Base-by-base conservation (phyloP, 2,113 vertebrate genomes). In the Xenopus borealis region DNA sequence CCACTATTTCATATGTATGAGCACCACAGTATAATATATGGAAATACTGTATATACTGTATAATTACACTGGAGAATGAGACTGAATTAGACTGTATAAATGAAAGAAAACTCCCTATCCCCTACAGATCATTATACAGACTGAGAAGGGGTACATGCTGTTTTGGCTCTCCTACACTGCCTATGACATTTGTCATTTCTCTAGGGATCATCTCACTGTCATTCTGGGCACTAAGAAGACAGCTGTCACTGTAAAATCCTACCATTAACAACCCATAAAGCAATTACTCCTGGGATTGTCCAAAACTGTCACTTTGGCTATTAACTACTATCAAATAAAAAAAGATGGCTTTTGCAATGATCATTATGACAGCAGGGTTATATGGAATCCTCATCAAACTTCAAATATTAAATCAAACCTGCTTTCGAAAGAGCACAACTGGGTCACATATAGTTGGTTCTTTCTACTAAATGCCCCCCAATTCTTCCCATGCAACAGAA, bases 231-330 rank as follows among this genome's bases (percentile, higher is more conserved):
- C 16, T 58, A 45, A 40, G 72, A 66, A 73, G 72, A 73, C 72
- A 73, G 72, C 72, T 75, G 72, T 75, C 72, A 75, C 72, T 68
- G 72, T 65, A 61, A 67, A 17, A 55, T 67, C 55, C 72, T n/a
- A n/a, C 20, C 23, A 64, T 62, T 75, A 75, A 75, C 72, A 67
- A 68, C 72, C 72, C 53, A 75, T 75, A 57, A 57, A 75, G 52
- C 55, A 66, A 66, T 74, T 74, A 74, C 72, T 67, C 72, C 53
- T 75, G 72, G 64, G 72, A 61, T 64, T 47, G 64, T 40, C 64
- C 40, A 61, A 33, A 65, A 67, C 66, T 75, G 65, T 75, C 65
- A 68, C 66, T 66, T 67, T 65, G 59, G 72, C 57, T 75, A 75
- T 75, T 75, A 75, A 52, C 65, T 61, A 67, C 72, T 53, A 75